Evolutionary conservation across 1,140 invertebrate species (phyloP).

Genomic region (Schlechtendalia chinensis): DNA sequence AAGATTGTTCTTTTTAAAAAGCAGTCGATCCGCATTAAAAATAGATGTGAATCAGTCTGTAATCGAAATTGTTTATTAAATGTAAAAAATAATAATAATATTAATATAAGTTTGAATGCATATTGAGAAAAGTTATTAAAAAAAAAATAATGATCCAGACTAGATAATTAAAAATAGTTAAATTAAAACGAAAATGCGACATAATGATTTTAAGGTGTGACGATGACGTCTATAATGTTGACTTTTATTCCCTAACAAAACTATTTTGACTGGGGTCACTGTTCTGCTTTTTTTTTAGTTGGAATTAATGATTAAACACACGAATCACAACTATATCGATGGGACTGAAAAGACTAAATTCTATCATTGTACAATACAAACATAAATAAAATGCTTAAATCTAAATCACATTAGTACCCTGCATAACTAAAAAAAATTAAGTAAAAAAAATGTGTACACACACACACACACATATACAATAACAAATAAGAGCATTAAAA

Average conservation of each 20-base stretch:
- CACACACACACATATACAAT: no score
- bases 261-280: neutral
- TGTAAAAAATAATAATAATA: neutral
- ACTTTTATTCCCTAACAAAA: neutral
- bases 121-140: neutral
- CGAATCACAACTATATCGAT: neutral
- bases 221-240: neutral
- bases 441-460: constrained; percentile 23
- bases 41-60: neutral
- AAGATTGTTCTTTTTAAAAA: neutral
- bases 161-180: neutral
- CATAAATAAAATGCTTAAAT: constrained; percentile 33
- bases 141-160: neutral
- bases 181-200: neutral
- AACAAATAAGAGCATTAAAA: constrained; percentile 5
- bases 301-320: neutral
- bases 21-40: no score
- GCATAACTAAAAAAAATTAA: constrained; percentile 13
- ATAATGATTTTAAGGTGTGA: neutral
- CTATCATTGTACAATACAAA: neutral
- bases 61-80: neutral
- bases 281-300: constrained; percentile 13
- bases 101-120: neutral
- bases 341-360: constrained; percentile 5
- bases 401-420: constrained; percentile 45